Percentiles rank a stretch among this genome's conserved stretches.
Conservation (phyloP, 2,888 invertebrate species). For the Polietes domitor region DNA sequence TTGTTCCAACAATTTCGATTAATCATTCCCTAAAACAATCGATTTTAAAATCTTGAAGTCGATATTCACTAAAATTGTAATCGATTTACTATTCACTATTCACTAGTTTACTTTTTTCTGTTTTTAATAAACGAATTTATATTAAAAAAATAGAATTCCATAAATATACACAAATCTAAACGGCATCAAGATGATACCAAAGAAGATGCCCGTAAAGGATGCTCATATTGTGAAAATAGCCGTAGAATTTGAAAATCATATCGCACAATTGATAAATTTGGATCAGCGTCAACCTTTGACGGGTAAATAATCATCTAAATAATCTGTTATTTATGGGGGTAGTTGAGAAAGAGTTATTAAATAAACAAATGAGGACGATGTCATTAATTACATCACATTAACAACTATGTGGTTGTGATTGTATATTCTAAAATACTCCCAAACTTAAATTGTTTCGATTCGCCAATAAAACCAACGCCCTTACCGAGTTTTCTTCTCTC, state of each 20-base stretch:
- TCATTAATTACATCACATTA: too few species aligned
- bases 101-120: not conserved
- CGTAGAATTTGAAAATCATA: constrained; percentile 88
- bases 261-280: constrained; percentile 91
- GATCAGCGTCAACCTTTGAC: constrained; percentile 94
- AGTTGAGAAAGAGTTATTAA: not conserved
- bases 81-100: too few species aligned
- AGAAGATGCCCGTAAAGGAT: constrained; percentile 90
- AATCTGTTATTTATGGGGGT: not conserved
- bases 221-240: constrained; percentile 95
- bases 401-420: not conserved
- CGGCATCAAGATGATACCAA: constrained; percentile 76
- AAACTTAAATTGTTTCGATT: not conserved
- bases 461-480: constrained; percentile 59
- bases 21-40: too few species aligned
- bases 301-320: constrained; percentile 79
- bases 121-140: not conserved
- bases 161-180: not conserved
- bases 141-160: not conserved
- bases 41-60: too few species aligned
- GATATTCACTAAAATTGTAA: too few species aligned
- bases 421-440: too few species aligned
- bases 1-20: too few species aligned
- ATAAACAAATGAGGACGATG: not conserved
- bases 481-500: constrained; percentile 30